Evolutionary conservation across 2,888 invertebrate species (phyloP).

Genomic region (Mesorhabditis belari): DNA sequence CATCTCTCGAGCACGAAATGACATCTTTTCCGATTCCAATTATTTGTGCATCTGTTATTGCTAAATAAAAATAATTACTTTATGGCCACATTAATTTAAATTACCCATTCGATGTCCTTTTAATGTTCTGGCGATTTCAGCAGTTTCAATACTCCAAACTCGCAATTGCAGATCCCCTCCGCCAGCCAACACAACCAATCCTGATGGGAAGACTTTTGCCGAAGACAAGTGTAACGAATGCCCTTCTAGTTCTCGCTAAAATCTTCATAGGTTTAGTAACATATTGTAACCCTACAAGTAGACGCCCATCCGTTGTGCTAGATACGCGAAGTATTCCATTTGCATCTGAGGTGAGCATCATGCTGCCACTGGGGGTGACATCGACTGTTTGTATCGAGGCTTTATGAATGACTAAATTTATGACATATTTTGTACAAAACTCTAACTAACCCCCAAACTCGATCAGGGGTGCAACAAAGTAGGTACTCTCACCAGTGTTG

Average conservation of each 20-base stretch:
- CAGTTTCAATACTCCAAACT: constrained; percentile 62
- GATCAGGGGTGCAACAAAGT: neutral
- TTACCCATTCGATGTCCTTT: constrained; percentile 64
- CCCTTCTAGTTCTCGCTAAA: constrained; percentile 60
- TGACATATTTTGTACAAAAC: neutral
- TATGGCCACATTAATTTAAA: neutral
- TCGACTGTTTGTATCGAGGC: neutral
- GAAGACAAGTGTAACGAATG: constrained; percentile 68
- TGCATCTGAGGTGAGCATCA: neutral
- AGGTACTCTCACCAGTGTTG: neutral
- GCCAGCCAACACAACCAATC: constrained; percentile 65
- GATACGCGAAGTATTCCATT: neutral
- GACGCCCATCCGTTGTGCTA: neutral
- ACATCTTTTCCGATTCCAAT: constrained; percentile 68
- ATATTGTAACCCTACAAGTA: neutral
- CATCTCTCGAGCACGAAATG: constrained; percentile 68
- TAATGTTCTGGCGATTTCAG: constrained; percentile 65
- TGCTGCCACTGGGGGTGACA: neutral
- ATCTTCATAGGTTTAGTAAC: neutral
- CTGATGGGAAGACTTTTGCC: constrained; percentile 69
- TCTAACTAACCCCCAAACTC: neutral
- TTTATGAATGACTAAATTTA: neutral
- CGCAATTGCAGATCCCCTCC: constrained; percentile 66
- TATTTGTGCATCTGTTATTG: constrained; percentile 64
- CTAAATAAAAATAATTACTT: constrained; percentile 44